A percentile compares a stretch with the other conserved stretches of the same genome.
Evolutionary conservation across 2,113 vertebrate genomes (phyloP).

Genomic region (Pluvialis apricaria): DNA sequence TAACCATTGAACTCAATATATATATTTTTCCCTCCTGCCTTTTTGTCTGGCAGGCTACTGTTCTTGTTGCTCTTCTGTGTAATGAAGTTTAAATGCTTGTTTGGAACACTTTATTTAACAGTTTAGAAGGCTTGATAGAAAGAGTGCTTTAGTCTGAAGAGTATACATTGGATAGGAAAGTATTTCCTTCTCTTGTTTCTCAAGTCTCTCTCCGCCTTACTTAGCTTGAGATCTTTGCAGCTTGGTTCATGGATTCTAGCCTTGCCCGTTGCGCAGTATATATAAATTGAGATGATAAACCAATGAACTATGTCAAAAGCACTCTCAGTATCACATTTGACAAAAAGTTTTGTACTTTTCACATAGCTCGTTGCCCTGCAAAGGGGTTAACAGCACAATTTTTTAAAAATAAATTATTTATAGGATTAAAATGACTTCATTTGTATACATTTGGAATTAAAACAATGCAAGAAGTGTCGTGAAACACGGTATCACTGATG

Average conservation of each 20-base stretch:
- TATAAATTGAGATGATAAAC: conserved; percentile 79
- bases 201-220: conserved; percentile 83
- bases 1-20: conserved; percentile 86
- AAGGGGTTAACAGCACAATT: conserved; percentile 85
- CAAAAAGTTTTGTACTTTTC: conserved; percentile 87
- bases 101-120: conserved; percentile 94
- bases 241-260: conserved; percentile 87
- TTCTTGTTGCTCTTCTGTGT: conserved; percentile 87
- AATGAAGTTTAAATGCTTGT: conserved; percentile 89
- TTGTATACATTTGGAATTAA: conserved; percentile 86
- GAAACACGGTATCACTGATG: conserved; percentile 60
- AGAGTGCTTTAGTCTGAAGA: conserved; percentile 91
- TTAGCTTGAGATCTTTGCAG: conserved; percentile 88
- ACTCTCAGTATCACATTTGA: conserved; percentile 83
- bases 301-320: conserved; percentile 82
- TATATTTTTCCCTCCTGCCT: conserved; percentile 81
- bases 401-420: conserved; percentile 88
- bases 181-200: conserved; percentile 83
- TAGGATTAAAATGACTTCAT: conserved; percentile 85
- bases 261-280: conserved; percentile 80
- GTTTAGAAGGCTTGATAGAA: conserved; percentile 91
- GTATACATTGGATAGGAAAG: conserved; percentile 85
- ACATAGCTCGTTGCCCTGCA: conserved; percentile 80
- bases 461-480: conserved; percentile 76
- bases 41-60: conserved; percentile 82